A percentile compares a stretch with the other conserved stretches of the same genome.
These are phyloP conservation scores for Chrysoperla carnea DNA, from an alignment of 1,140 invertebrate genomes.

Conservation along the genomic window DNA sequence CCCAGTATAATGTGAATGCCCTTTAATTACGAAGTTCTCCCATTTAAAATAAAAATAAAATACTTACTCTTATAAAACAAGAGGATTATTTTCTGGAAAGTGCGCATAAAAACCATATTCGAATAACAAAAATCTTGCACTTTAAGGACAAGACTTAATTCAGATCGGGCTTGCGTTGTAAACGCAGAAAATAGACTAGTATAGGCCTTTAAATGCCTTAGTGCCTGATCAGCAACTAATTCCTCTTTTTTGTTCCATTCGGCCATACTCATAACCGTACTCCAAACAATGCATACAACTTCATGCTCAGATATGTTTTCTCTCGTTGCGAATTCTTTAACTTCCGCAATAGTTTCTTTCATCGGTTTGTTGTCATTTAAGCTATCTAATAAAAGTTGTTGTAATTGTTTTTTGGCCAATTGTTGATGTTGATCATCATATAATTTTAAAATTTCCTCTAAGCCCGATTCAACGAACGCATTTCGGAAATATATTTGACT, in stretches of 20 bases:
- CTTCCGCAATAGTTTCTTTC: constrained; percentile 63
- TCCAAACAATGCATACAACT: constrained; percentile 76
- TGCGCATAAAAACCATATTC: constrained; percentile 98
- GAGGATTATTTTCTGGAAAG: constrained; percentile 92
- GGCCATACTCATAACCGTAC: constrained; percentile 78
- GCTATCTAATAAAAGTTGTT: constrained; percentile 56
- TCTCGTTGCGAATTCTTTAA: constrained; percentile 69
- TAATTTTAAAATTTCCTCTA: constrained; percentile 74
- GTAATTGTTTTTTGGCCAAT: constrained; percentile 64
- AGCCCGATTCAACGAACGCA: constrained; percentile 68
- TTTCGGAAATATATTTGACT: constrained; percentile 74
- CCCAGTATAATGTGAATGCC: too few species aligned
- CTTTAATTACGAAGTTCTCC: too few species aligned
- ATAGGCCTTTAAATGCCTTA: constrained; percentile 77
- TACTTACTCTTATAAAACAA: constrained; percentile 82
- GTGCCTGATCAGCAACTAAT: constrained; percentile 81
- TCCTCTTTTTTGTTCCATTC: constrained; percentile 99
- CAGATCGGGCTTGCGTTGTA: constrained; percentile 62
- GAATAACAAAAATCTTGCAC: constrained; percentile 96
- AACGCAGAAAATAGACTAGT: constrained; percentile 74
- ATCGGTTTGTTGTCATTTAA: constrained; percentile 64
- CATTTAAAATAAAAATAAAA: constrained; percentile 5
- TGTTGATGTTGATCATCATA: constrained; percentile 81
- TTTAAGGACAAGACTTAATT: constrained; percentile 73
- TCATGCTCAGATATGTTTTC: constrained; percentile 77